Percentiles rank a stretch among this genome's conserved stretches.
phyloP scores from a whole-genome alignment of 2,888 invertebrate genomes.

The Alcis repandata region DNA sequence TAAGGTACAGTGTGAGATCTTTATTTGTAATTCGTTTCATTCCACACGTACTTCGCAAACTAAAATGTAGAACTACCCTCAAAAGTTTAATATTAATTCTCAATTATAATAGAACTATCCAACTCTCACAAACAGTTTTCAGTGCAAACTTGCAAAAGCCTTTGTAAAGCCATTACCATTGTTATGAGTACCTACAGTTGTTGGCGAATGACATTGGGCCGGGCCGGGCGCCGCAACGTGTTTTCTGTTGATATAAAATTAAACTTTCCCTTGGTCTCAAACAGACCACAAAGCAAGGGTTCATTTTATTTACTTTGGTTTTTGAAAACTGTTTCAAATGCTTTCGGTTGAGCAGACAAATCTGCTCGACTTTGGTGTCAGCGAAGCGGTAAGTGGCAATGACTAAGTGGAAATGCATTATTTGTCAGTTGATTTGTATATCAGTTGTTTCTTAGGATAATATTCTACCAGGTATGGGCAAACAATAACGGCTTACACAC shows the following conservation, averaged over 20 bases:
- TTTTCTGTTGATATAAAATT: constrained; percentile 50
- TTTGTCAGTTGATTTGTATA: no score
- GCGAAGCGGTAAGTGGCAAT: background rate
- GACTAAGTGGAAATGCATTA: no score
- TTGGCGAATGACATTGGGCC: constrained; percentile 16
- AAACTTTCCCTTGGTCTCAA: constrained; percentile 49
- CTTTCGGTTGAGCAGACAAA: constrained; percentile 4
- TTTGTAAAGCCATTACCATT: constrained; percentile 35
- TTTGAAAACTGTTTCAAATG: constrained; percentile 53
- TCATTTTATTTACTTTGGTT: constrained; percentile 53
- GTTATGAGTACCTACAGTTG: constrained; percentile 2
- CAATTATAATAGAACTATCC: constrained; percentile 9
- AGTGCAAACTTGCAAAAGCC: constrained; percentile 28
- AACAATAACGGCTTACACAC: no score
- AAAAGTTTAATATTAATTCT: constrained; percentile 10
- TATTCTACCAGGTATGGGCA: no score
- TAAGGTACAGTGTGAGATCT: background rate
- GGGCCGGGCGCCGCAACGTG: constrained; percentile 24
- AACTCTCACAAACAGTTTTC: constrained; percentile 15
- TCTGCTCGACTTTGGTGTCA: background rate
- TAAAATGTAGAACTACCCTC: background rate
- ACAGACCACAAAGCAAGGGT: constrained; percentile 54
- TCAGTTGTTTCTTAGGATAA: no score
- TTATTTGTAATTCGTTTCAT: background rate
- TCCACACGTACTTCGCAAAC: background rate